Base-by-base conservation (phyloP, 2,888 invertebrate species). In the Orchestes rusci region DNA sequence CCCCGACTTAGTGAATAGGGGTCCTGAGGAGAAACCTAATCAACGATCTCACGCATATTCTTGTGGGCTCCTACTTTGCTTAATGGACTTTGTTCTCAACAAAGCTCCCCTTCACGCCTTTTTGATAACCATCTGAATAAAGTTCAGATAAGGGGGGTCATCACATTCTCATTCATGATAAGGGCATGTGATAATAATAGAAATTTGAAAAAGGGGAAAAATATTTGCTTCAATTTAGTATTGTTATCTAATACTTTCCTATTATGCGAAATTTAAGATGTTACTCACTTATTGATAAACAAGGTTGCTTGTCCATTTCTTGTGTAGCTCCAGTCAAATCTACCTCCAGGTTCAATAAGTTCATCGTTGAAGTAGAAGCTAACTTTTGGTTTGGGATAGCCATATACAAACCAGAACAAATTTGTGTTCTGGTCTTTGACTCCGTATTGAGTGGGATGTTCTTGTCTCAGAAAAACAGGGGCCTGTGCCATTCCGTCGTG, bases 381-480 rank as follows among this genome's bases (percentile, higher is more conserved):
- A 79, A 96, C 86, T 65, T 82, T 86, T 2, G 97, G 97, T 66
- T 93, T 92, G 0, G 97, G 97, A 70, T 93, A 94, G 0, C 95
- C 96, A 63, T 92, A 91, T 10, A 96, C 89, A 67, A 89, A 93
- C 84, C 95, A 91, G 70, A 88, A 87, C 42, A 99, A 72, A 62
- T 84, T 90, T 12, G 83, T 82, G 56, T 90, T 91, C 65, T 93
- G 91, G 17, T 88, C 87, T 64, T 92, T 91, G 5, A 93, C 86
- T 1, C 93, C 96, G 65, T 93, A 96, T 58, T 92, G 87, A 0
- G 82, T 78, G 54, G 91, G 90, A 56, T 84, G 74, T 61, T 91
- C 91, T 58, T 87, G 86, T 1, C 92, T 80, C 7, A 95, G 72
- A 73, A 96, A 95, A 59, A 82, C 76, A 0, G 91, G 90, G 1